These are phyloP conservation scores for Drosophila melanocephala DNA, from an alignment of 2,888 invertebrate genomes.

Conservation along the genomic window DNA sequence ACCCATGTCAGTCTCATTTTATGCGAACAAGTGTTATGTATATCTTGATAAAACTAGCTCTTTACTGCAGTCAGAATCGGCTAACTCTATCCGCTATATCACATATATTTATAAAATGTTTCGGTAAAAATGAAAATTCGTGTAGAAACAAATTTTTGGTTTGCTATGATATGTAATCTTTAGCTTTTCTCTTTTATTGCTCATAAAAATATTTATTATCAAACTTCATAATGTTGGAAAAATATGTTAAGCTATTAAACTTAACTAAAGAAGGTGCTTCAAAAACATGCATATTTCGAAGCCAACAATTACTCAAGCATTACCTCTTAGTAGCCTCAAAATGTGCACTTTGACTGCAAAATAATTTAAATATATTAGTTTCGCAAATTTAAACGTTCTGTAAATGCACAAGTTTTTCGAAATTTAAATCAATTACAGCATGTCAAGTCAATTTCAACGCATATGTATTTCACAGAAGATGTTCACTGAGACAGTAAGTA, in stretches of 20 bases:
- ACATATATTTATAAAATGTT: neutral
- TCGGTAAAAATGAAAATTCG: neutral
- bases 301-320: neutral
- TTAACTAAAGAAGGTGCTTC: neutral
- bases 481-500: neutral
- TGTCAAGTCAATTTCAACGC: neutral
- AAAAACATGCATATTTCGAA: neutral
- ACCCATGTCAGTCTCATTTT: neutral
- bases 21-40: neutral
- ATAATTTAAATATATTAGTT: neutral
- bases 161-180: neutral
- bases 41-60: neutral
- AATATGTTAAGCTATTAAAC: neutral
- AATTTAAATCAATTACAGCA: neutral
- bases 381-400: neutral
- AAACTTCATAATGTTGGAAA: neutral
- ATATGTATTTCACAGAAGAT: neutral
- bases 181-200: neutral
- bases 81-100: neutral
- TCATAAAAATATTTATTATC: neutral
- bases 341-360: neutral
- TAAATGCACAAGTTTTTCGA: neutral
- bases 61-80: neutral
- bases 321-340: neutral
- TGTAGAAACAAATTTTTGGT: neutral